Evolutionary conservation across 37 sponge, comb jelly and placozoan genomes (phyloP), one percentile per base, ranked within the genome.

Genomic region (Petrosia ficiformis): DNA sequence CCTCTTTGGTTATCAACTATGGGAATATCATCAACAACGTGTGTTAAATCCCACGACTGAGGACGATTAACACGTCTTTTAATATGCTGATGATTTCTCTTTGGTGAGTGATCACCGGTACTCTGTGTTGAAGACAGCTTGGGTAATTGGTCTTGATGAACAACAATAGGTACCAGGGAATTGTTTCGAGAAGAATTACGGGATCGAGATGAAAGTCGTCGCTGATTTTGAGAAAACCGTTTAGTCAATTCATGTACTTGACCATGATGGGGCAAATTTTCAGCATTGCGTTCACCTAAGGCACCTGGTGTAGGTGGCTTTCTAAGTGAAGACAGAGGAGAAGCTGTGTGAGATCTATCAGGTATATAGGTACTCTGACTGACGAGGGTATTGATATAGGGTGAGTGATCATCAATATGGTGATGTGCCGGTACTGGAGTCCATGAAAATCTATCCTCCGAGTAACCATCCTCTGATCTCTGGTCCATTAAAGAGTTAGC

Each of bases 401-500:
- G 39, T 19, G 74, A 44, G 37, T 76, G 64, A 1, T 73, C 73
- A 4, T 79, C 73, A 5, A 85, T 38, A 2, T 29, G 39, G 44
- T 78, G 75, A 16, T 85, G 74, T 30, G 65, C 37, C 0, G 80
- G 80, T 25, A 65, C 65, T 2, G 74, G 80, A 36, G 28, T 38
- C 31, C 44, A 78, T 34, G 22, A 39, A 38, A 8, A 52, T 38
- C 39, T 32, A 4, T 40, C 26, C 0, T 14, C 14, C 14, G 54
- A 48, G 8, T 48, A 8, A 19, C 54, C 54, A 26, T 61, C 63
- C n/a, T 61, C 63, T 26, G 25, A 8, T 26, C 25, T 6, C 6
- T 61, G 63, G 30, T 77, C 73, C 79, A 66, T 84, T 39, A 78
- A 25, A 35, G 71, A 39, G 25, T 84, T 72, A 21, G 79, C 78